These are phyloP conservation scores for Lordiphosa mommai DNA, from an alignment of 1,140 invertebrate species.

Conservation along the genomic window DNA sequence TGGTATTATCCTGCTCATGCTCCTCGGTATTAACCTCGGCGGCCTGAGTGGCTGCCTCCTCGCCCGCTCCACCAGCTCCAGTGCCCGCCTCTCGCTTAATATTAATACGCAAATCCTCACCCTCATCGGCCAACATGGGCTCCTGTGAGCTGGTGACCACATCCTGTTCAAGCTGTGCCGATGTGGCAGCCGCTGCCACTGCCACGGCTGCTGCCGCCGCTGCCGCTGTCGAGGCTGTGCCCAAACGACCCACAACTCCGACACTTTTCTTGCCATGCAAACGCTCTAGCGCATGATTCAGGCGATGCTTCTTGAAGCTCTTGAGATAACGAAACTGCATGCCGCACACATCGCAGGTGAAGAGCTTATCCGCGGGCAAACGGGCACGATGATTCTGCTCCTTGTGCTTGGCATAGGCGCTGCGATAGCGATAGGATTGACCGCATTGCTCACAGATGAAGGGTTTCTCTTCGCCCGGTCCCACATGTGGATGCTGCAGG, in stretches of 20 bases:
- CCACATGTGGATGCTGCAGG: conserved; percentile 85
- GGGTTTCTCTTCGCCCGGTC: conserved; percentile 89
- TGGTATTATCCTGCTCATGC: conserved; percentile 85
- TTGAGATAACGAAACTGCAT: conserved; percentile 94
- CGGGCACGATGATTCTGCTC: conserved; percentile 93
- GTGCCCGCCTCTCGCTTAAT: conserved; percentile 60
- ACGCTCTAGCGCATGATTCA: conserved; percentile 91
- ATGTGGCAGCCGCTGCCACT: conserved; percentile 9
- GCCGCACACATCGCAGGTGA: conserved; percentile 93
- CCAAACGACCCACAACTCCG: conserved; percentile 26
- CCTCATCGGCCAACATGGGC: conserved; percentile 80
- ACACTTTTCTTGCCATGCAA: conserved; percentile 84
- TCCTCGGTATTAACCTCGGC: conserved; percentile 65
- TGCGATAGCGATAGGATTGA: conserved; percentile 92
- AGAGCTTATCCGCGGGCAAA: conserved; percentile 91
- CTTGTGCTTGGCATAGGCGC: conserved; percentile 92
- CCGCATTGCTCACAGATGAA: conserved; percentile 95
- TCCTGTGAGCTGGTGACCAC: conserved; percentile 88
- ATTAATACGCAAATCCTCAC: conserved; percentile 70
- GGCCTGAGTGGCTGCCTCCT: conserved; percentile 8
- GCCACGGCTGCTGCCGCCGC: conserved; percentile 1
- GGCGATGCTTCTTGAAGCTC: conserved; percentile 92
- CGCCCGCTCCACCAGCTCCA: background rate
- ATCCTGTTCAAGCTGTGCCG: conserved; percentile 79
- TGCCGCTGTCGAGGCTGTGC: conserved; percentile 3